phyloP scores from a whole-genome alignment of 2,113 vertebrate genomes.

The Anarrhichthys ocellatus region DNA sequence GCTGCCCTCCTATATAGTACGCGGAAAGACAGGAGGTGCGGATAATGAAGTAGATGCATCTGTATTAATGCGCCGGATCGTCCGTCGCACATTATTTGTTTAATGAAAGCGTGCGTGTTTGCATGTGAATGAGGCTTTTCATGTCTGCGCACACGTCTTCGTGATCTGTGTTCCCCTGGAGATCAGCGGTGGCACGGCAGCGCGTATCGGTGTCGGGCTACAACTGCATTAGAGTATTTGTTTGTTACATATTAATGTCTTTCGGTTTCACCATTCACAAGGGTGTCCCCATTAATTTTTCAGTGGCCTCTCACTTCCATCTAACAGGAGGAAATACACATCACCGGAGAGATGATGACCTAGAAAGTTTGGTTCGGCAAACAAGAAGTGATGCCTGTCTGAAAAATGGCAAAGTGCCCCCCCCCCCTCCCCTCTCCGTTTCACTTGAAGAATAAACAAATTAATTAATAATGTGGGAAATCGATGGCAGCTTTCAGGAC shows the following conservation, averaged over 20 bases:
- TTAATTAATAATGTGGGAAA: constrained; percentile 74
- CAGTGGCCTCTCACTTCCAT: constrained; percentile 51
- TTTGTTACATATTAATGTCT: constrained; percentile 70
- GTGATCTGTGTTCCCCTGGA: constrained; percentile 37
- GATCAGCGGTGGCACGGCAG: constrained; percentile 25
- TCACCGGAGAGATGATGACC: constrained; percentile 51
- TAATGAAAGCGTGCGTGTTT: constrained; percentile 32
- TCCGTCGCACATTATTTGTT: constrained; percentile 41
- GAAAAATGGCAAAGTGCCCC: constrained; percentile 53
- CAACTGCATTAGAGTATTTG: constrained; percentile 51
- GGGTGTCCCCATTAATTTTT: constrained; percentile 73
- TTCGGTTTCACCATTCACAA: constrained; percentile 57
- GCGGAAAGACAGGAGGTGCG: constrained; percentile 19
- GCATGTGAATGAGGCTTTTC: constrained; percentile 35
- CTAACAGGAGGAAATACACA: constrained; percentile 49
- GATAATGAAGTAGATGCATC: constrained; percentile 36
- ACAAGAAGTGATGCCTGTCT: constrained; percentile 52
- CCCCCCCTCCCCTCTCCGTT: neutral
- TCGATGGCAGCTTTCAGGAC: constrained; percentile 70
- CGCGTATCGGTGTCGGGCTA: constrained; percentile 46
- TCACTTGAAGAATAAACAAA: constrained; percentile 70
- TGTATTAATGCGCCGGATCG: constrained; percentile 29
- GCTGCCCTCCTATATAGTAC: neutral
- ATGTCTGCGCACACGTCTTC: constrained; percentile 18
- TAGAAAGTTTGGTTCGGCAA: constrained; percentile 58